phyloP scores from a whole-genome alignment of 2,888 invertebrate genomes.

The Lamproptera curius region DNA sequence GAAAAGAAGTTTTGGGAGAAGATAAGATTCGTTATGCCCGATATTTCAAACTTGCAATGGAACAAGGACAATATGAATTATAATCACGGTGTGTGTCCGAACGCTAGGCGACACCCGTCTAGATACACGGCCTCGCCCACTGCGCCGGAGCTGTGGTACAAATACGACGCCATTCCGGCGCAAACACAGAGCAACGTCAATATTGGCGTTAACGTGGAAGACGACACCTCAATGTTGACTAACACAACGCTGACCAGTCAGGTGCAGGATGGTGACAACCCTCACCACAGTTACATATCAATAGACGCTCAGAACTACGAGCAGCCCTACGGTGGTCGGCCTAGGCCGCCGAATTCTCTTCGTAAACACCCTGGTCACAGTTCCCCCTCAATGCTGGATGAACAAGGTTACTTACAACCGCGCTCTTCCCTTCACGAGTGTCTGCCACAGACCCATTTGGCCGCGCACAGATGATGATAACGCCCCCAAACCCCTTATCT shows the following conservation, averaged over 20 bases:
- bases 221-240: constrained; percentile 80
- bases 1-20: constrained; percentile 95
- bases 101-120: constrained; percentile 77
- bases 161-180: constrained; percentile 80
- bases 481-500: constrained; percentile 57
- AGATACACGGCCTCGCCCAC: constrained; percentile 86
- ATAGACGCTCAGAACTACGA: constrained; percentile 79
- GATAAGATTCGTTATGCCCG: constrained; percentile 89
- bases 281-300: constrained; percentile 83
- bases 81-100: constrained; percentile 73
- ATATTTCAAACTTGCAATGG: constrained; percentile 81
- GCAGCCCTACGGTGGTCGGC: constrained; percentile 67
- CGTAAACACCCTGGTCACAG: constrained; percentile 65
- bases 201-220: constrained; percentile 73
- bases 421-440: constrained; percentile 72
- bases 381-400: constrained; percentile 69
- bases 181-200: constrained; percentile 74
- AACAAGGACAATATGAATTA: constrained; percentile 77
- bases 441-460: constrained; percentile 71
- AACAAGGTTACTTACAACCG: constrained; percentile 75
- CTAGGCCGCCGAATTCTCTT: constrained; percentile 66
- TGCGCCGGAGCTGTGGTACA: constrained; percentile 84
- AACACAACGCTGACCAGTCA: constrained; percentile 80
- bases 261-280: constrained; percentile 80
- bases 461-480: constrained; percentile 70